Evolutionary conservation across 2,888 invertebrate species (phyloP), one percentile per base, ranked within the genome.

Genomic region (Apoda limacodes): DNA sequence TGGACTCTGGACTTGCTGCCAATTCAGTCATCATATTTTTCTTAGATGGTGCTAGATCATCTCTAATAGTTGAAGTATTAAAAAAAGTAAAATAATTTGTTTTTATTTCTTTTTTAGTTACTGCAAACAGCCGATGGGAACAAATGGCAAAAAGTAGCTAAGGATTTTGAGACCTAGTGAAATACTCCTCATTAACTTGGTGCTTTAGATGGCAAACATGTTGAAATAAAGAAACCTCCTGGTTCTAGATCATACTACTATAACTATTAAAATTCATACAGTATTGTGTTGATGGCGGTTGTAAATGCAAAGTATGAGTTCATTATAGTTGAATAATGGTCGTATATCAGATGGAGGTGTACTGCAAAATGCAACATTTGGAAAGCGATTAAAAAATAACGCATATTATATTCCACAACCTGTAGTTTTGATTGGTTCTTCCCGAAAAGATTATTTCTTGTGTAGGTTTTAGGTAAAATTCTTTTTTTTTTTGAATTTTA

Each of bases 161-260:
- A 38, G 13, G 38, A 40, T 24, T 42, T 43, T 31, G 27, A 40
- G 25, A 33, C 13, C 15, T 30, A 30, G 17, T 43, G 40, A 37
- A 34, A 43, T 32, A 25, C 25, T 28, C 37, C 41, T 29, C 35
- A 43, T 32, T 29, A 22, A 14, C 28, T 43, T 6, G 41, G 41
- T 30, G 36, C 38, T 25, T 28, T 42, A 11, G 42, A 45, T 35
- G 42, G 42, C 14, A 45, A 44, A 28, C 44, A 42, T 27, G 27
- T 44, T 11, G 21, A 26, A 32, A 35, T 45, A 28, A 22, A 30
- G 15, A 29, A 33, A 32, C 41, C 41, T 15, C 28, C 35, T 25
- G 14, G 22, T 17, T 22, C 26, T 26, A 38, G 40, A 25, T 37
- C 35, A 24, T 21, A 33, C 10, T 44, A 36, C 29, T 42, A 35